Evolutionary conservation across 1,140 invertebrate species (phyloP), one percentile per base, ranked within the genome.

Genomic region (Pogonognathellus flavescens): DNA sequence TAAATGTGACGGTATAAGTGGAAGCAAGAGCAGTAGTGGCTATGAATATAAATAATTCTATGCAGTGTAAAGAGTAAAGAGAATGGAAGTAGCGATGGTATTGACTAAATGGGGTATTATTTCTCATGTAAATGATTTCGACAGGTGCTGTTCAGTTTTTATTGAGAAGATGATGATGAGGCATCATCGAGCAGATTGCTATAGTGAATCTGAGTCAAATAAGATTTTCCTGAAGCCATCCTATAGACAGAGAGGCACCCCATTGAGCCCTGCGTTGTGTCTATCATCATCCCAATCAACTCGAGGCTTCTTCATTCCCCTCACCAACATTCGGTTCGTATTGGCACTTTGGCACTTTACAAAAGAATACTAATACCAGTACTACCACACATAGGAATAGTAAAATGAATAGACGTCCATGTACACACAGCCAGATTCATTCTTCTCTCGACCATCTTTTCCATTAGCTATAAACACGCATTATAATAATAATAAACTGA

Each of bases 221-320:
- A 76, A 76, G 31, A 31, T 76, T 76, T 76, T 76, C 70, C 31
- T 31, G 10, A n/a, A 50, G 70, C 41, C 70, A 31, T 50, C 70
- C 31, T 76, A 76, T 76, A 76, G 70, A 76, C 70, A 76, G 13
- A 50, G n/a, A 50, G 70, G 41, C 70, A 49, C 70, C 70, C 70
- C 70, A 76, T 76, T 50, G 70, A 76, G 70, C 70, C 49, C 70
- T 76, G 25, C 25, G 70, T 76, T 31, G 70, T 76, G 70, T 76
- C 70, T 76, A 76, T 76, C 70, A 76, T 76, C 70, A 76, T 76
- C 70, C 70, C 70, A 76, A 76, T 76, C 70, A 50, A 76, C 70
- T 76, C n/a, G 14, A 76, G 70, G 70, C 70, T 76, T 76, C 70
- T 76, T 76, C n/a, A 76, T 76, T 50, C 70, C 14, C 7, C 31